Evolutionary conservation across 2,797 vertebrate species (phyloP).

Genomic region (Hippoglossus hippoglossus): DNA sequence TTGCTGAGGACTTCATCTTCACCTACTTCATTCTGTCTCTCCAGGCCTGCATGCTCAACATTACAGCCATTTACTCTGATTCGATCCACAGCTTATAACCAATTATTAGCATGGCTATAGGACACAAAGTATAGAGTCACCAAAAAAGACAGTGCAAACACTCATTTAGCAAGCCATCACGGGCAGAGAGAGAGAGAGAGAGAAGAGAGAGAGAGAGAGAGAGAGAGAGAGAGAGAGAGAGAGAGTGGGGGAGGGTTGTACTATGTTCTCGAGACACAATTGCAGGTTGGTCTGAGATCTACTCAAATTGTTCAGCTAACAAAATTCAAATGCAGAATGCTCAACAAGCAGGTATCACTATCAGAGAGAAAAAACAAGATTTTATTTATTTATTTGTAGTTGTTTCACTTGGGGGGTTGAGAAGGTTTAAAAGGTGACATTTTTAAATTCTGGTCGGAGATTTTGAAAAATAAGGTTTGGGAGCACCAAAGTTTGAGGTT

Average conservation of each 20-base stretch:
- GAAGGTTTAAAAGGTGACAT: constrained; percentile 19
- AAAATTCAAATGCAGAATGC: constrained; percentile 70
- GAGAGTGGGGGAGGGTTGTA: neutral
- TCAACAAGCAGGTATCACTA: constrained; percentile 32
- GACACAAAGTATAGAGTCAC: constrained; percentile 63
- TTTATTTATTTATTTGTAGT: neutral
- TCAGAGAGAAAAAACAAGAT: neutral
- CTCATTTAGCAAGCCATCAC: constrained; percentile 73
- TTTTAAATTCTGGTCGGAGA: neutral
- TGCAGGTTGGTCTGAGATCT: constrained; percentile 40
- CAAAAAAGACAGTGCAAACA: constrained; percentile 68
- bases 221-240: constrained; percentile 29
- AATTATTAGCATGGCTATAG: constrained; percentile 76
- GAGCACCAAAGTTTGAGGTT: constrained; percentile 11
- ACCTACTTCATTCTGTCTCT: constrained; percentile 37
- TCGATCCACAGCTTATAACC: constrained; percentile 76
- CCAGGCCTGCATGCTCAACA: constrained; percentile 60
- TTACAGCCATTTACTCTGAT: constrained; percentile 75
- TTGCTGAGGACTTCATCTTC: constrained; percentile 58
- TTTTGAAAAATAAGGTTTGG: neutral
- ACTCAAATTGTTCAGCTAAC: constrained; percentile 65
- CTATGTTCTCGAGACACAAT: constrained; percentile 2
- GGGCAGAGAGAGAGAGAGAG: constrained; percentile 41
- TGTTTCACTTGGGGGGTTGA: constrained; percentile 5
- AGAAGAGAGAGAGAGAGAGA: constrained; percentile 28